Percentiles rank a stretch among this genome's conserved stretches.
Evolutionary conservation across 2,888 invertebrate genomes (phyloP).

Genomic region (Tipula lateralis): DNA sequence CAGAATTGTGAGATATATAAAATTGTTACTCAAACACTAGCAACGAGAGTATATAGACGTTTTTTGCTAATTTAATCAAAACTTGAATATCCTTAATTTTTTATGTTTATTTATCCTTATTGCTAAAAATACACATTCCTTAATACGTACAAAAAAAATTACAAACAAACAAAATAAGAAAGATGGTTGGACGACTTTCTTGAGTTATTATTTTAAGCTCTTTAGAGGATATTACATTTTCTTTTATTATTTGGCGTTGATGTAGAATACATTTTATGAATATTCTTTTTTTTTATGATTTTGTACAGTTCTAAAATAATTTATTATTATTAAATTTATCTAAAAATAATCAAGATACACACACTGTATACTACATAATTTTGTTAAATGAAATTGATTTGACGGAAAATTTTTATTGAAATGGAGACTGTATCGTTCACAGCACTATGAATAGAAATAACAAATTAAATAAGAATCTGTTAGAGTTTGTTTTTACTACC

Average conservation of each 20-base stretch:
- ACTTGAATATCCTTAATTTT: not conserved
- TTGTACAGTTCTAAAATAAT: not conserved
- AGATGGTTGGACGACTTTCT: not conserved
- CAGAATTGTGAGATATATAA: no score
- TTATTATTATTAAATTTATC: constrained; percentile 20
- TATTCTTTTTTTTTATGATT: not conserved
- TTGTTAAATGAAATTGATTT: not conserved
- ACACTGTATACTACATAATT: not conserved
- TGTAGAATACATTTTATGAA: not conserved
- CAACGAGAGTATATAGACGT: not conserved
- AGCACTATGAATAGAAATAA: not conserved
- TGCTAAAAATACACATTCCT: not conserved
- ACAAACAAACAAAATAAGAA: not conserved
- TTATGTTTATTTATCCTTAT: not conserved
- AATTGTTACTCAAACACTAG: no score
- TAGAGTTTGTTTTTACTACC: not conserved
- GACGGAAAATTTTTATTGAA: not conserved
- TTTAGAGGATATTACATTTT: not conserved
- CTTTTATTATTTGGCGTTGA: not conserved
- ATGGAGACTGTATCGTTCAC: not conserved
- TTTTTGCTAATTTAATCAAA: not conserved
- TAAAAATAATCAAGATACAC: not conserved
- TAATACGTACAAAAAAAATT: not conserved
- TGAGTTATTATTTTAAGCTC: not conserved
- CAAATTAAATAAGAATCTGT: not conserved